Evolutionary conservation across 2,888 invertebrate species (phyloP).

Genomic region (Teinopalpus imperialis): DNA sequence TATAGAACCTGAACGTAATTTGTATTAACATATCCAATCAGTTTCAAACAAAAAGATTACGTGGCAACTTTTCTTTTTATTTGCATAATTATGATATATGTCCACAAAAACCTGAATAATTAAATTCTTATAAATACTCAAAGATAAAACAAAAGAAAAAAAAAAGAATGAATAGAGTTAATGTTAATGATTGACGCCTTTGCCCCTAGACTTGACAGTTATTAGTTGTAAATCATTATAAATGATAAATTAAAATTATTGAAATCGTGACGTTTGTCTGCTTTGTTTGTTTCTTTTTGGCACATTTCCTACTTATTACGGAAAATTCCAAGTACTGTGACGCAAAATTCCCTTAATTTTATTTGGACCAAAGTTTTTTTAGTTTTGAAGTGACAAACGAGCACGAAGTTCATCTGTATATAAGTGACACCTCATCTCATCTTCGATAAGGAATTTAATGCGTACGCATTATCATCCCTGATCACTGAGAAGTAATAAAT

Average conservation of each 20-base stretch:
- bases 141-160: neutral
- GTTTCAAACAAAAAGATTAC: constrained; percentile 14
- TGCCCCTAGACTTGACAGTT: constrained; percentile 1
- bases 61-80: constrained; percentile 1
- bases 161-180: neutral
- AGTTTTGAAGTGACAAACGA: no score
- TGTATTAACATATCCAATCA: constrained; percentile 3
- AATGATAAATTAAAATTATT: constrained; percentile 1
- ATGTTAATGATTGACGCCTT: neutral
- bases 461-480: no score
- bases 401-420: no score
- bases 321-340: neutral
- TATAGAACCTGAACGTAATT: no score
- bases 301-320: neutral
- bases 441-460: no score
- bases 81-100: neutral
- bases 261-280: neutral
- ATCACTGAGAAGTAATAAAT: no score
- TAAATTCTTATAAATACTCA: neutral
- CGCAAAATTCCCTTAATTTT: no score
- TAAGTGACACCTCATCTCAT: no score
- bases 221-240: constrained; percentile 3
- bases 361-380: no score
- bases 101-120: neutral
- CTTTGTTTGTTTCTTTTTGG: neutral